Conservation (phyloP, 2,888 invertebrate genomes). For the Agrochola circellaris region DNA sequence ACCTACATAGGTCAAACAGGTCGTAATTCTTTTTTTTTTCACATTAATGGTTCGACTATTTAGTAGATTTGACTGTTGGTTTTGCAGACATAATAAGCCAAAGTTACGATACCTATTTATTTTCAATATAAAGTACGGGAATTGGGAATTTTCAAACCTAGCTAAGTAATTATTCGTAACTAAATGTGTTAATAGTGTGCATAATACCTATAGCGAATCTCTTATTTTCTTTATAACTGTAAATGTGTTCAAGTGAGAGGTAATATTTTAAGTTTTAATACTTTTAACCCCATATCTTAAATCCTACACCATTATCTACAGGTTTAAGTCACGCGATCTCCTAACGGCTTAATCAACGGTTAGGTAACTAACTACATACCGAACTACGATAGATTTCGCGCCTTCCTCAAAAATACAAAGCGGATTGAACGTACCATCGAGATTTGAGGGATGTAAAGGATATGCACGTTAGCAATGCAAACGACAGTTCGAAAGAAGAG, state of each 20-base stretch:
- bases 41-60: no score
- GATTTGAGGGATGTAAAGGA: not conserved
- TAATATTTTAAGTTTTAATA: slow-evolving; percentile 23
- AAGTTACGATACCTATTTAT: no score
- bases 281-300: slow-evolving; percentile 26
- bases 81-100: not conserved
- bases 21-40: no score
- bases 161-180: no score
- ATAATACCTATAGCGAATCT: not conserved
- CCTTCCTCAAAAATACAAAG: slow-evolving; percentile 30
- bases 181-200: not conserved
- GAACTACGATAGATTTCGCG: slow-evolving; percentile 37
- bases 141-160: no score
- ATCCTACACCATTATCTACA: slow-evolving; percentile 44
- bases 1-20: no score
- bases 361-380: slow-evolving; percentile 38
- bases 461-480: not conserved
- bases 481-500: not conserved
- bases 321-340: slow-evolving; percentile 53
- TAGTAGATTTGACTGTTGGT: not conserved
- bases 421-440: not conserved
- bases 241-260: slow-evolving; percentile 18
- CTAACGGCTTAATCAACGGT: slow-evolving; percentile 59
- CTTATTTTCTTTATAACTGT: slow-evolving; percentile 1
- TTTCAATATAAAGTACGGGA: no score